phyloP scores from a whole-genome alignment of 2,888 invertebrate species.

The Lysandra coridon region DNA sequence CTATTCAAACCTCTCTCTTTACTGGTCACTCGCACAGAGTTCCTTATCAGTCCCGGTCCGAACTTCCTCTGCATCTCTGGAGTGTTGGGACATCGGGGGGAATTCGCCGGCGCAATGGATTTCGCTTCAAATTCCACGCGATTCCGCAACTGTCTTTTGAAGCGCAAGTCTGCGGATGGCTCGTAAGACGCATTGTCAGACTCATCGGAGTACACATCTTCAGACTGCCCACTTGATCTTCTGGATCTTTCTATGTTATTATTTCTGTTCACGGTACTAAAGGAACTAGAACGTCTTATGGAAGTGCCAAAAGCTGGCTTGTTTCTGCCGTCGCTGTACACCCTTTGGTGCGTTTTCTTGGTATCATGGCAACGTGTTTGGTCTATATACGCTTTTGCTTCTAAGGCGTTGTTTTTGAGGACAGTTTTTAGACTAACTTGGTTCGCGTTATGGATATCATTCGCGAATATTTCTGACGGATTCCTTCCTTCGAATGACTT shows the following conservation, averaged over 20 bases:
- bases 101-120: conserved; percentile 68
- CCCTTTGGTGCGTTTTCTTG: conserved; percentile 57
- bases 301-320: conserved; percentile 63
- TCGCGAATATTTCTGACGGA: conserved; percentile 59
- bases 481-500: conserved; percentile 75
- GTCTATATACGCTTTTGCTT: conserved; percentile 64
- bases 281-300: conserved; percentile 85
- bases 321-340: conserved; percentile 56
- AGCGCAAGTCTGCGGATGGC: conserved; percentile 69
- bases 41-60: conserved; percentile 71
- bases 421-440: conserved; percentile 68
- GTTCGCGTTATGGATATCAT: conserved; percentile 65
- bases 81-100: conserved; percentile 81
- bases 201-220: conserved; percentile 68
- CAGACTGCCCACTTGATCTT: conserved; percentile 63
- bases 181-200: conserved; percentile 68
- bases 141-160: conserved; percentile 86
- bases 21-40: conserved; percentile 64
- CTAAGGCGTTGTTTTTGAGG: conserved; percentile 69
- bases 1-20: conserved; percentile 80
- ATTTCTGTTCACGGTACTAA: conserved; percentile 76
- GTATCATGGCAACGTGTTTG: conserved; percentile 67
- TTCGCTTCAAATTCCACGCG: conserved; percentile 80
- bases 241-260: conserved; percentile 66
- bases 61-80: conserved; percentile 83